Evolutionary conservation across 2,888 invertebrate species (phyloP).

Genomic region (Noctuana brunneofusca): DNA sequence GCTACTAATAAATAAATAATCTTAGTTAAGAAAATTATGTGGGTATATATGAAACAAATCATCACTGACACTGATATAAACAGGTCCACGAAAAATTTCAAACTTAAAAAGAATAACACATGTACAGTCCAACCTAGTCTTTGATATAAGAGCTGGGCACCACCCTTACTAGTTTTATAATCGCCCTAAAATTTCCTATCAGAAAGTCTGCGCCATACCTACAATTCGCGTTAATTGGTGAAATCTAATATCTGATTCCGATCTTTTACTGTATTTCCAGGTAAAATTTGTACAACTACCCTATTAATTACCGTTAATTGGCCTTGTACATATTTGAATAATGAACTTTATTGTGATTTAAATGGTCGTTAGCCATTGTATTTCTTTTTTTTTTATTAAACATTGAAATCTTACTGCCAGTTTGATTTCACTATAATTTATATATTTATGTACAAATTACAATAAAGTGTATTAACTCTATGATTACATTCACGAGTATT

Average conservation of each 20-base stretch:
- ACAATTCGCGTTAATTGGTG: background rate
- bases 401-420: background rate
- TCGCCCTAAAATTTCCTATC: background rate
- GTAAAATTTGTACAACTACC: slow-evolving; percentile 1
- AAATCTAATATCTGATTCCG: background rate
- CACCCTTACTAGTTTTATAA: background rate
- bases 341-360: background rate
- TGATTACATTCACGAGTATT: no score
- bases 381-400: background rate
- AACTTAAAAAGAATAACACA: background rate
- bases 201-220: background rate
- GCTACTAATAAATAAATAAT: no score
- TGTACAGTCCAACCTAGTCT: background rate
- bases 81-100: no score
- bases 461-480: background rate
- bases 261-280: slow-evolving; percentile 3
- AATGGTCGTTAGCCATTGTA: background rate
- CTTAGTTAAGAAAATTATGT: no score
- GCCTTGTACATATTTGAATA: background rate
- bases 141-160: background rate
- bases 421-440: background rate
- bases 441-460: background rate
- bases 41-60: no score
- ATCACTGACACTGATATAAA: no score
- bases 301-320: slow-evolving; percentile 3